phyloP scores from a whole-genome alignment of 2,113 vertebrate species.

The Athene noctua region DNA sequence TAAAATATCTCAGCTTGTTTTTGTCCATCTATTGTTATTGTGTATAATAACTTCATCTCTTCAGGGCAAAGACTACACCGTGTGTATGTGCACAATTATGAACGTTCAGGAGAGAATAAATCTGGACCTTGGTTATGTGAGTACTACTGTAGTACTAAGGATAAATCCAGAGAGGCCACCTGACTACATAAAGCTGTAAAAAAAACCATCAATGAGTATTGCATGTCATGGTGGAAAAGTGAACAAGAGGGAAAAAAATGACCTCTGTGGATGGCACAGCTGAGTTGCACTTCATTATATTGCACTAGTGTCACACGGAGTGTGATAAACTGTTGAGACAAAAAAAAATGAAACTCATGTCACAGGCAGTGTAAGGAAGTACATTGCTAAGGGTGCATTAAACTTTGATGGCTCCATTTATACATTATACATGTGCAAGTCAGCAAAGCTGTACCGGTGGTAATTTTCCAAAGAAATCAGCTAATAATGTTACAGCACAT shows the following conservation, averaged over 20 bases:
- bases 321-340: slow-evolving; percentile 1
- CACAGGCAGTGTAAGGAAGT: neutral
- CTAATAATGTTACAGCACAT: neutral
- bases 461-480: slow-evolving; percentile 42
- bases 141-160: neutral
- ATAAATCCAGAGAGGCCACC: neutral
- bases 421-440: slow-evolving; percentile 51
- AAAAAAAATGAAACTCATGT: neutral
- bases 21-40: neutral
- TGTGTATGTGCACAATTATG: no score
- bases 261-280: neutral
- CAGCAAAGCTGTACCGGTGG: slow-evolving; percentile 40
- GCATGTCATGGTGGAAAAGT: neutral
- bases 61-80: neutral
- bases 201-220: neutral
- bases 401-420: slow-evolving; percentile 51
- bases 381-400: slow-evolving; percentile 28
- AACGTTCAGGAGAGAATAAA: neutral
- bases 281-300: neutral
- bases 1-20: neutral
- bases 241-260: neutral
- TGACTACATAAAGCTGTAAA: neutral
- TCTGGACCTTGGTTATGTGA: neutral
- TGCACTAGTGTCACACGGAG: neutral
- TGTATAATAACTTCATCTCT: neutral